Evolutionary conservation across 1,140 invertebrate genomes (phyloP).

Genomic region (Micrasema minimum): DNA sequence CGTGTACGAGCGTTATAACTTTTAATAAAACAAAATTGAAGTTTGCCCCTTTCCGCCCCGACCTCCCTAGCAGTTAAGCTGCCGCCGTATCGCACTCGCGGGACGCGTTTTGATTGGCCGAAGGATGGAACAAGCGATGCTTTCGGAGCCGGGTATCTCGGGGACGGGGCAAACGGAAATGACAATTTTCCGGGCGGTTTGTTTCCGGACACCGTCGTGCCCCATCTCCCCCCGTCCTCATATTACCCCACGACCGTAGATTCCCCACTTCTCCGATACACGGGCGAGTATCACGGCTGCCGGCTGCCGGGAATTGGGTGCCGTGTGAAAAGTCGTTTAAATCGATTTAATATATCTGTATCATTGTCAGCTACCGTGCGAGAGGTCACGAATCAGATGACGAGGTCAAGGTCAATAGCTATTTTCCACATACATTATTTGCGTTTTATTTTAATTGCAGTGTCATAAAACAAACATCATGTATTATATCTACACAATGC

Average conservation of each 20-base stretch:
- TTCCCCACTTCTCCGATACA: background rate
- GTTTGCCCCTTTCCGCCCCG: background rate
- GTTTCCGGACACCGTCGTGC: slow-evolving; percentile 63
- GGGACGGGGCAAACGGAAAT: slow-evolving; percentile 65
- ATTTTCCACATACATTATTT: no score
- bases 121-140: slow-evolving; percentile 34
- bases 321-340: no score
- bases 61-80: slow-evolving; percentile 7
- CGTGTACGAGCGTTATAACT: slow-evolving; percentile 6
- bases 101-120: slow-evolving; percentile 41
- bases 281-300: no score
- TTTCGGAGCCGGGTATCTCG: slow-evolving; percentile 54
- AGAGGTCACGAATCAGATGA: no score
- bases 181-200: slow-evolving; percentile 73
- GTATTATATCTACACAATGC: no score
- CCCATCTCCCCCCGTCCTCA: slow-evolving; percentile 13
- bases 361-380: no score
- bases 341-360: no score
- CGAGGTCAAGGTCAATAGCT: no score
- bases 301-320: no score
- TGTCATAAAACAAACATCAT: no score
- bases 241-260: background rate
- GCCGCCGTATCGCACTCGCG: slow-evolving; percentile 36
- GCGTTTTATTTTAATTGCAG: no score
- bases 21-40: slow-evolving; percentile 18